Conservation (phyloP, 1,140 invertebrate species). For the Lepidurus packardi region DNA sequence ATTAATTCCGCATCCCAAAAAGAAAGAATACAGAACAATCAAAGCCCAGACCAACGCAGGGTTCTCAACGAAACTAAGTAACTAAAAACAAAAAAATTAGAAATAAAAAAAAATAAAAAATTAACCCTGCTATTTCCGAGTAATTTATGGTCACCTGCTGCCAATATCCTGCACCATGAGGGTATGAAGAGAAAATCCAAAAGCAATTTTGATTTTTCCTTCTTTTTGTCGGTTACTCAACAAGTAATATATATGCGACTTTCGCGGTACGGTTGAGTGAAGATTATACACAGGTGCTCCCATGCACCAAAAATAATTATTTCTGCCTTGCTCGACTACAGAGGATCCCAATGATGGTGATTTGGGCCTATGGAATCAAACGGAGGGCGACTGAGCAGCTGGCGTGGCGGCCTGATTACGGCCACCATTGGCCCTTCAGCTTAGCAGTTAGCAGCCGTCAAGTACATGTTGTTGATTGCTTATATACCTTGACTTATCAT, state of each 20-base stretch:
- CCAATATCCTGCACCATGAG: not conserved
- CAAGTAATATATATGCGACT: conserved; percentile 9
- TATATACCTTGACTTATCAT: not conserved
- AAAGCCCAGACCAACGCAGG: not conserved
- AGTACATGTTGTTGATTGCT: not conserved
- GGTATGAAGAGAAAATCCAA: not conserved
- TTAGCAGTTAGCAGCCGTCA: not conserved
- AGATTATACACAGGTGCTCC: not conserved
- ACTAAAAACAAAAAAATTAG: too few relatives aligned
- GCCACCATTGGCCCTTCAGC: not conserved
- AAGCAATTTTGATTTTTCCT: not conserved
- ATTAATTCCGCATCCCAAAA: not conserved
- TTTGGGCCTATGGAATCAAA: not conserved
- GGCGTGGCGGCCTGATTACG: not conserved
- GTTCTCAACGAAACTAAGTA: not conserved
- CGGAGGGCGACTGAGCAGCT: not conserved
- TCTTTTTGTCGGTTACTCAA: not conserved
- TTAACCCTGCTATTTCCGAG: not conserved
- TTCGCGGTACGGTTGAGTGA: not conserved
- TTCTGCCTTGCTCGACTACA: too few relatives aligned
- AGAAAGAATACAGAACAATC: not conserved
- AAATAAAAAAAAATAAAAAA: too few relatives aligned
- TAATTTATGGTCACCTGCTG: conserved; percentile 1
- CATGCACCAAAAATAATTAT: not conserved
- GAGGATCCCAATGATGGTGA: too few relatives aligned